These are phyloP conservation scores for Trididemnum clinides DNA, from an alignment of 23 tunicate species.

Conservation along the genomic window DNA sequence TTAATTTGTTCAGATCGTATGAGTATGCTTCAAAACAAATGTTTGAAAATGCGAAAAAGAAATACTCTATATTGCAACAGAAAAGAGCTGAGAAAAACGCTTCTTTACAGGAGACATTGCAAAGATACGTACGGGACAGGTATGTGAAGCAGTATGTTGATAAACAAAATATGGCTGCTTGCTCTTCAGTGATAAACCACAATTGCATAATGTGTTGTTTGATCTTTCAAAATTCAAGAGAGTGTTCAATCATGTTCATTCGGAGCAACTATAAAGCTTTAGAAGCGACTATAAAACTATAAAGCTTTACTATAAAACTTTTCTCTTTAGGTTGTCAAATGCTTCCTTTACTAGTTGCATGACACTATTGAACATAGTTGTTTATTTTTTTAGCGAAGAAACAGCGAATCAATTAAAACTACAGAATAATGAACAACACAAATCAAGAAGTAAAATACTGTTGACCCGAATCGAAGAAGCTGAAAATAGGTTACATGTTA, in stretches of 20 bases:
- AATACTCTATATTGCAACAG: not conserved
- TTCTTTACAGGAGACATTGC: not conserved
- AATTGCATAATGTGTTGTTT: no score
- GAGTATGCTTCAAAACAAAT: not conserved
- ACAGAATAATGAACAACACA: conserved; percentile 39
- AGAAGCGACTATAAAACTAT: no score
- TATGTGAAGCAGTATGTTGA: no score
- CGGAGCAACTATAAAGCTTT: no score
- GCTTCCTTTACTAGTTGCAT: no score
- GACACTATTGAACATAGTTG: no score
- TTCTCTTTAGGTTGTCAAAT: no score
- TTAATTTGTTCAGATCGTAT: not conserved
- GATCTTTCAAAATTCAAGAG: no score
- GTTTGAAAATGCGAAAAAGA: not conserved
- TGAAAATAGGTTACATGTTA: conserved; percentile 64
- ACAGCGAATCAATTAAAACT: conserved; percentile 12
- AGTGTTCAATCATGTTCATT: no score
- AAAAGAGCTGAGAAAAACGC: not conserved
- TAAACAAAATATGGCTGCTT: no score
- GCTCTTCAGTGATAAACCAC: no score
- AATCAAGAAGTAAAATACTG: conserved; percentile 20
- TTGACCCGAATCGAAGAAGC: conserved; percentile 53
- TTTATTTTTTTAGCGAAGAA: conserved; percentile 36
- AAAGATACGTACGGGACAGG: not conserved
- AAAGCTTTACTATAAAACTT: no score